Conservation (phyloP, 2,113 vertebrate species). For the Phalacrocorax brasilianus region DNA sequence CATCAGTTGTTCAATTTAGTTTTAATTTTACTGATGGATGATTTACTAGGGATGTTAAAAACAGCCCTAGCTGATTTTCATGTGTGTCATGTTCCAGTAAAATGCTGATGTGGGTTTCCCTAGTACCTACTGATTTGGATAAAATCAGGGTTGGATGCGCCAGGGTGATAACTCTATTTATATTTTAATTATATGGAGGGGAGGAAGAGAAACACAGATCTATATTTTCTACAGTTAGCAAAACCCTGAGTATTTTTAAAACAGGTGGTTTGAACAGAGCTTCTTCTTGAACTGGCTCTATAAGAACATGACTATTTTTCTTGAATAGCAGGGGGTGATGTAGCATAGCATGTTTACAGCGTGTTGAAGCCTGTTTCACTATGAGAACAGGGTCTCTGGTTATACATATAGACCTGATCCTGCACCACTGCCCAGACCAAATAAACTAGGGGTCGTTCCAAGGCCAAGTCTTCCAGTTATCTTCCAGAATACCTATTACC, state of each 20-base stretch:
- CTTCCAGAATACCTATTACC: background rate
- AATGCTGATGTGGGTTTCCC: background rate
- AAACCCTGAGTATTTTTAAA: background rate
- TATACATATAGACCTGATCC: background rate
- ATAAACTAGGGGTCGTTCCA: background rate
- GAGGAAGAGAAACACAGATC: background rate
- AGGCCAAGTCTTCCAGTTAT: background rate
- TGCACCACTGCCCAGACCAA: background rate
- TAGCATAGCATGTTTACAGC: background rate
- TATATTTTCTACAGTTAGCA: background rate
- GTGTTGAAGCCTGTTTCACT: background rate
- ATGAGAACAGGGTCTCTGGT: background rate
- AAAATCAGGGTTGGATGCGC: background rate
- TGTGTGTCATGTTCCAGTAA: background rate
- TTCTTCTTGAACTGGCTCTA: background rate
- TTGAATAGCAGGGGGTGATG: fast-evolving
- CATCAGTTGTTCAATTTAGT: background rate
- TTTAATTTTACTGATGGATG: constrained; percentile 4
- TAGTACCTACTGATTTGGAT: background rate
- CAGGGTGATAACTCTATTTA: background rate
- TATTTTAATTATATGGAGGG: background rate
- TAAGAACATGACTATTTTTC: background rate
- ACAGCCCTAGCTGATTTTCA: background rate
- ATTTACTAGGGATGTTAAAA: background rate
- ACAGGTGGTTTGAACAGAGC: background rate